Conservation (phyloP, 2,113 vertebrate species). For the Cyprinodon brontotheroides region DNA sequence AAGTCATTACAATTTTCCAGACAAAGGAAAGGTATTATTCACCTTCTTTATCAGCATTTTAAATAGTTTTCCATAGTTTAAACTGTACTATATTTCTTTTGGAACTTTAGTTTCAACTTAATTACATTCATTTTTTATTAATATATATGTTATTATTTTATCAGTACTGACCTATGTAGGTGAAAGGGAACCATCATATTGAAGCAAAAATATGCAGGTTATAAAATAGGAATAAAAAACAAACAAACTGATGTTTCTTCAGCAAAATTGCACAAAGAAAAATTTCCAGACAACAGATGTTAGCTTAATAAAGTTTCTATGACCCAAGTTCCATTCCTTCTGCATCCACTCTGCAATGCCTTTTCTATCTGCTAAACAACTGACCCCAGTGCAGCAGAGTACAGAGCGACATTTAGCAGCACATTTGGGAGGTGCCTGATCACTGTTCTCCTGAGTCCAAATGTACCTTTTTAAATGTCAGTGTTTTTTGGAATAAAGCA, state of each 20-base stretch:
- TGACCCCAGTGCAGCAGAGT: not conserved
- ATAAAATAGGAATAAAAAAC: not conserved
- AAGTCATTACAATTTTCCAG: not conserved
- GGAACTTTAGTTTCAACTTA: not conserved
- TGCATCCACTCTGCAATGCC: conserved; percentile 18
- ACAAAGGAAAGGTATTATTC: not conserved
- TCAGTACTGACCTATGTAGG: not conserved
- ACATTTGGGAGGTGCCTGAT: conserved; percentile 30
- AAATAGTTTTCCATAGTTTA: not conserved
- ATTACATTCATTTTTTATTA: not conserved
- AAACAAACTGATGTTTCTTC: conserved; percentile 4
- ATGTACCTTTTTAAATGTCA: conserved; percentile 43
- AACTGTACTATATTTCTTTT: not conserved
- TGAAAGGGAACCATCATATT: not conserved
- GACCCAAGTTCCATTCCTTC: conserved; percentile 41
- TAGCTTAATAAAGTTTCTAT: conserved; percentile 34
- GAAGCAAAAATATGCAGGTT: not conserved
- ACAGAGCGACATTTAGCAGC: conserved; percentile 31
- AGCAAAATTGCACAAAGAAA: conserved; percentile 16
- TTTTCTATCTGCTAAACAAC: conserved; percentile 19
- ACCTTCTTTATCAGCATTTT: not conserved
- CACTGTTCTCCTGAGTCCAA: conserved; percentile 9
- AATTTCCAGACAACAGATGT: conserved; percentile 12
- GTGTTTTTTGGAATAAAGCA: conserved; percentile 11
- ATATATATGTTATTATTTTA: not conserved